These are phyloP conservation scores for Perca flavescens DNA, from an alignment of 2,113 vertebrate genomes.

Conservation along the genomic window DNA sequence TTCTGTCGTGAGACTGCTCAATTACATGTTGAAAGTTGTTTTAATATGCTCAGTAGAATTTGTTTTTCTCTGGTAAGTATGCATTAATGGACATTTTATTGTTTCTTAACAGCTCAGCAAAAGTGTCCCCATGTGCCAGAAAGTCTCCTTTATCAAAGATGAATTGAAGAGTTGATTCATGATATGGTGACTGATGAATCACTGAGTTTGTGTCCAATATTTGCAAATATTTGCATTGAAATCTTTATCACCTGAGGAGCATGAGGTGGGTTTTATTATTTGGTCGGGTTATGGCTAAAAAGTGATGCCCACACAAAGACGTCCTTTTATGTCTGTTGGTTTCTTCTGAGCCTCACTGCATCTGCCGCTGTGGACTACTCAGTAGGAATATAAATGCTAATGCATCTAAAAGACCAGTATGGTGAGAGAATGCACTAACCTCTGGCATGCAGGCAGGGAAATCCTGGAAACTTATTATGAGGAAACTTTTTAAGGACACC, in stretches of 20 bases:
- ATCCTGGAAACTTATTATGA: neutral
- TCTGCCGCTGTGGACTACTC: neutral
- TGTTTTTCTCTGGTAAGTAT: slow-evolving; percentile 3
- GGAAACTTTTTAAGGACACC: neutral
- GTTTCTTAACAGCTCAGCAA: slow-evolving; percentile 13
- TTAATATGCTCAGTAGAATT: slow-evolving; percentile 11
- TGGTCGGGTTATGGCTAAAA: slow-evolving; percentile 1
- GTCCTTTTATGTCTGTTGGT: slow-evolving; percentile 19
- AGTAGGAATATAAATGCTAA: slow-evolving; percentile 10
- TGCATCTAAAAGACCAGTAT: neutral
- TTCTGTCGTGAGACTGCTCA: neutral
- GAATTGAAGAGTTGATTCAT: neutral
- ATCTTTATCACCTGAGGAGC: slow-evolving; percentile 39
- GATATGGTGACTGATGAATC: neutral
- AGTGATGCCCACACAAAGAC: slow-evolving; percentile 19
- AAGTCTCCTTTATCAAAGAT: neutral
- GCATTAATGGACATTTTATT: neutral
- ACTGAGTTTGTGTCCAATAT: neutral
- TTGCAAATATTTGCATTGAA: neutral
- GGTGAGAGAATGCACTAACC: neutral
- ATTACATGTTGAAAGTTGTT: neutral
- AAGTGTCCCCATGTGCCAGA: neutral
- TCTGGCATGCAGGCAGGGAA: neutral
- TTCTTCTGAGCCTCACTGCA: slow-evolving; percentile 10
- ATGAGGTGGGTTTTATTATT: slow-evolving; percentile 9